Evolutionary conservation across 2,797 vertebrate species (phyloP), one percentile per base, ranked within the genome.

Genomic region (Anguilla marmorata): DNA sequence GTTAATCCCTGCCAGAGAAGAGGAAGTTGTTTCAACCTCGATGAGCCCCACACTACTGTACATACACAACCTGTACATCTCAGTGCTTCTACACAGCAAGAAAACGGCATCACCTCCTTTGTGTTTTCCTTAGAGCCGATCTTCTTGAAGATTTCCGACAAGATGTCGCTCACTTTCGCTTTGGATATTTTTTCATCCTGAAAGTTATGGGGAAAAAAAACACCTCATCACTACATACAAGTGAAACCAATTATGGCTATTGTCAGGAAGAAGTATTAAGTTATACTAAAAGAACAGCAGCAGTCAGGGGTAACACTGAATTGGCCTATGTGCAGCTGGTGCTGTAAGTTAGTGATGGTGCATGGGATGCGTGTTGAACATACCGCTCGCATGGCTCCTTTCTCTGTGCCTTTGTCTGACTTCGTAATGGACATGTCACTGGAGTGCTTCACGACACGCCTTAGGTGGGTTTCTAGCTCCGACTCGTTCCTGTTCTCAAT

Each of bases 61-160:
- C 24, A 7, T 33, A 66, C 3, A 80, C 5, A 37, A 2, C n/a
- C 8, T 1, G 7, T 27, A 85, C 50, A 24, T 24, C 16, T 30
- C 37, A 72, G 24, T 30, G 48, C 30, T 1, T 27, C 45, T 1
- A 41, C 19, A 56, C 21, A 45, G 27, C 41, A 37, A 80, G 5
- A 87, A 30, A 14, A 1, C 9, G 21, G 52, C 19, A 82, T 92
- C 85, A 98, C 99, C 97, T 99, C 98, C 92, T 99, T 99, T 2
- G 98, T 99, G 91, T 99, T 99, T 92, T 99, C 99, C 94, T 99
- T 99, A 89, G 98, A 99, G 83, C 99, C 98, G 79, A 99, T 99
- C 95, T 99, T 99, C 95, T 99, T 99, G 93, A 99, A 99, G 93
- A 99, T 99, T 92, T 99, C 99, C 37, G 98, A 97, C 92, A 99